These are phyloP conservation scores for Argya squamiceps DNA, from an alignment of 2,797 vertebrate species.

Conservation along the genomic window DNA sequence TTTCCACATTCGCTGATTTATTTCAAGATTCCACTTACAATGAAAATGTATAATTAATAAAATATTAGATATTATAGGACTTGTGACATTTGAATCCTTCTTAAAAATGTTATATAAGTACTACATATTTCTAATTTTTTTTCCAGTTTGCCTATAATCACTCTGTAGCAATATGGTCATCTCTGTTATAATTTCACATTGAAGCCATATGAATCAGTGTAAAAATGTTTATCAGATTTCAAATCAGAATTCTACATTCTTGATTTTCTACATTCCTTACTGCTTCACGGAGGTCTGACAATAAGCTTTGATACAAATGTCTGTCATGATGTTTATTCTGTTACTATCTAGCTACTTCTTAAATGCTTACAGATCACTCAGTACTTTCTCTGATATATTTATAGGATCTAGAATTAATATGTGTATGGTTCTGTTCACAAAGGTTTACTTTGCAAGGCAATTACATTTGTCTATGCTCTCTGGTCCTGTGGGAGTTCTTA, in stretches of 20 bases:
- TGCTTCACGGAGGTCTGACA: background rate
- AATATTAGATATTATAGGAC: background rate
- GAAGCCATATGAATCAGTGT: background rate
- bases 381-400: background rate
- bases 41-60: background rate
- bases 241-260: background rate
- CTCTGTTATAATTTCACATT: background rate
- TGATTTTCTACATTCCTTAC: background rate
- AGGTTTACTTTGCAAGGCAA: background rate
- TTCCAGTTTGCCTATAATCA: background rate
- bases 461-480: background rate
- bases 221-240: background rate
- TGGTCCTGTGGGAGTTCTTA: background rate
- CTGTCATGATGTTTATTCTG: background rate
- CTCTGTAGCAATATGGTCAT: background rate
- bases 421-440: background rate
- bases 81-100: background rate
- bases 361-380: background rate
- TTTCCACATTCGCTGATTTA: background rate
- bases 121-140: background rate
- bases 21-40: background rate
- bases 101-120: background rate
- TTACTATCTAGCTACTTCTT: background rate
- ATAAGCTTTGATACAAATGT: background rate
- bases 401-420: background rate